phyloP scores from a whole-genome alignment of 2,113 vertebrate genomes.

The Chunga burmeisteri region DNA sequence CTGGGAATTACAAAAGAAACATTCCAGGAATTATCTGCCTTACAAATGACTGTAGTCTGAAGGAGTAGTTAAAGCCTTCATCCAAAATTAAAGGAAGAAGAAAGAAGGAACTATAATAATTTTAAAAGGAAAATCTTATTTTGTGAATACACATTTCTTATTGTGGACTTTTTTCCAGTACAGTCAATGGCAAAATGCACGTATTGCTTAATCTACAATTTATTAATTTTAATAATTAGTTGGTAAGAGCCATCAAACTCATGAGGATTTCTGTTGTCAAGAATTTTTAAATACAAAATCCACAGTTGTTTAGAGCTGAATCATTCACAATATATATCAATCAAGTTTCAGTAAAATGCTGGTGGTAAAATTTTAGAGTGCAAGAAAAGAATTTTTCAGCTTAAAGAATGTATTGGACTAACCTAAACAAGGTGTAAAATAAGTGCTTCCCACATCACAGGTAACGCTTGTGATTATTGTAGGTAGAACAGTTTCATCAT shows the following conservation, averaged over 20 bases:
- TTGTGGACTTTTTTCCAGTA: not conserved
- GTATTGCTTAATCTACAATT: not conserved
- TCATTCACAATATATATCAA: not conserved
- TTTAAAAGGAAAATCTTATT: not conserved
- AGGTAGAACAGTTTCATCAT: not conserved
- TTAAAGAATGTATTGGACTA: not conserved
- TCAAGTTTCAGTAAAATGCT: not conserved
- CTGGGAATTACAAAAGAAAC: not conserved
- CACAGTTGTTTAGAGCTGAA: not conserved
- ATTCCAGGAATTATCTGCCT: not conserved
- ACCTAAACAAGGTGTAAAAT: not conserved
- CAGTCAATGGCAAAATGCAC: not conserved
- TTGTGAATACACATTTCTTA: not conserved
- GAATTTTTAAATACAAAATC: not conserved
- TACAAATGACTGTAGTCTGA: not conserved
- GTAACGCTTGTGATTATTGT: not conserved
- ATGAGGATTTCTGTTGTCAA: not conserved
- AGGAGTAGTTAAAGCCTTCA: not conserved
- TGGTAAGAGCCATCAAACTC: not conserved
- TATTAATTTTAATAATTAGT: not conserved
- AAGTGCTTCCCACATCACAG: not conserved
- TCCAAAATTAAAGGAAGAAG: not conserved
- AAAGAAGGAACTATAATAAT: not conserved
- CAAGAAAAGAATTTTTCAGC: not conserved
- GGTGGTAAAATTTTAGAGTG: not conserved